Conservation (phyloP, 1,140 invertebrate species). For the Pseudomyrmex gracilis region DNA sequence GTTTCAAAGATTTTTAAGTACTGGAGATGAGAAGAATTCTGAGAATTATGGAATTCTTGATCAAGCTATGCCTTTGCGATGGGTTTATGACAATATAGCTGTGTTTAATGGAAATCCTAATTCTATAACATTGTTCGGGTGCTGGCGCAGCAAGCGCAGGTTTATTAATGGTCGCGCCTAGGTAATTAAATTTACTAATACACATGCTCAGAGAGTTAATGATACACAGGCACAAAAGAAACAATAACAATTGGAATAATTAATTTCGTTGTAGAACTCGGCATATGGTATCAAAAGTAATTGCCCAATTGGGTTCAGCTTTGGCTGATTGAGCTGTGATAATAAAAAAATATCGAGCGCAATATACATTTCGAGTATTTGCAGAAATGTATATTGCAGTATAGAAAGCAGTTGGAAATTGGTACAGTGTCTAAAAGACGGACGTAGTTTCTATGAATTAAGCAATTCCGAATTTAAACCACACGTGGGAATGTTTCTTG, state of each 20-base stretch:
- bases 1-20: constrained; percentile 94
- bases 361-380: constrained; percentile 95
- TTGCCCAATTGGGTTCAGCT: constrained; percentile 95
- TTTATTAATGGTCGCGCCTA: constrained; percentile 92
- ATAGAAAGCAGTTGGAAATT: constrained; percentile 95
- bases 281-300: constrained; percentile 91
- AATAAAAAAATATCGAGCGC: constrained; percentile 92
- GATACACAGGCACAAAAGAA: too few relatives aligned
- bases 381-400: constrained; percentile 94
- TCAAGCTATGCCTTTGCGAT: constrained; percentile 95
- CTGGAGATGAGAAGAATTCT: constrained; percentile 95
- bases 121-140: constrained; percentile 96
- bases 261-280: constrained; percentile 85
- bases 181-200: too few relatives aligned
- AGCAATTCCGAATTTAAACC: constrained; percentile 94
- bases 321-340: constrained; percentile 97
- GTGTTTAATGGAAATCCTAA: constrained; percentile 95
- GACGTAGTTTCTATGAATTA: constrained; percentile 91
- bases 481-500: constrained; percentile 96
- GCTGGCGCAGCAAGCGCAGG: constrained; percentile 96
- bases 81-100: constrained; percentile 96
- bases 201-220: too few relatives aligned
- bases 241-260: too few relatives aligned
- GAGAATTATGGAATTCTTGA: constrained; percentile 99
- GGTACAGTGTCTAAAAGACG: too few relatives aligned